Evolutionary conservation across 2,888 invertebrate species (phyloP), one percentile per base, ranked within the genome.

Genomic region (Tribolium freemani): DNA sequence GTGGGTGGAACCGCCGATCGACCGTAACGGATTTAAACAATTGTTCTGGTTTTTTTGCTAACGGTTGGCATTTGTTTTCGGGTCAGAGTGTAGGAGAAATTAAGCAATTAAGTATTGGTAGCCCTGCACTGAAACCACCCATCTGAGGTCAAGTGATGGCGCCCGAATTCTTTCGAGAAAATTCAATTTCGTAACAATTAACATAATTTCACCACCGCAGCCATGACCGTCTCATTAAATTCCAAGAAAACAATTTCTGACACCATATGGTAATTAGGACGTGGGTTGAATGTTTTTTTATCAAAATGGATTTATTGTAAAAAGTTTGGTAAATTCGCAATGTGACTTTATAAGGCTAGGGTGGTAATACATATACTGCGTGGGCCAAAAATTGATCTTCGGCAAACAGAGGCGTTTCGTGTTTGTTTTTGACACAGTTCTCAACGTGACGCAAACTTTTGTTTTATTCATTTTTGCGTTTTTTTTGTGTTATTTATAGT

Each of bases 361-460:
- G 54, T 20, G 51, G 16, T 21, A 54, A 16, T n/a, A 45, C 31
- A n/a, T 48, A 63, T 38, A 54, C 53, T 8, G 45, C 64, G 64
- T 64, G 64, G 64, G 64, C 54, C 13, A 45, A 64, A 64, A 51
- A 53, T 16, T 11, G 48, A n/a, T 64, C 51, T 45, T 45, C 44
- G 9, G 45, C 10, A 64, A 64, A 54, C 44, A 64, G 44, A 53
- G 64, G 38, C 63, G 63, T 11, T 11, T 11, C 48, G 10, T n/a
- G 10, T 48, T 3, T 11, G 3, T 48, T 13, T 48, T 48, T 48
- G 38, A 38, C 38, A 38, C 38, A 38, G n/a, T 38, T 38, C 8
- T 38, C 38, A n/a, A 9, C 11, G 48, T 48, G 48, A 48, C 16
- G 48, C 8, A 45, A 45, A 10, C n/a, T 45, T n/a, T 11, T 48